Percentiles rank a stretch among this genome's conserved stretches.
Conservation (phyloP, 2,113 vertebrate genomes). For the Pseudorhombus dupliciocellatus region DNA sequence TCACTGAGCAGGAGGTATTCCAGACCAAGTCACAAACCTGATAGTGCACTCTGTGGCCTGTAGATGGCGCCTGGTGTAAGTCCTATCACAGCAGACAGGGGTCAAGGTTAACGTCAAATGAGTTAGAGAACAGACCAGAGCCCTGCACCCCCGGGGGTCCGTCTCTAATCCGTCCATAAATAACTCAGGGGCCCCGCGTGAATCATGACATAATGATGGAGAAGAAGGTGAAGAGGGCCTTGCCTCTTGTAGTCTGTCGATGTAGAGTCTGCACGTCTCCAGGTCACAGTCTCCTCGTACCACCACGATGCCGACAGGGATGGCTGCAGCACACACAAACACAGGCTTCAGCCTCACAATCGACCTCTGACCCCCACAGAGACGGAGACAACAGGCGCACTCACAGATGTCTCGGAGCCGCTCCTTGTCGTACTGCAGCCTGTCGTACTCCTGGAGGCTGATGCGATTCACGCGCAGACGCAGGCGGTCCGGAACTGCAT, state of each 20-base stretch:
- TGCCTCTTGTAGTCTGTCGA: conserved; percentile 95
- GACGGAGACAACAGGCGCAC: neutral
- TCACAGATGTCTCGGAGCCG: conserved; percentile 95
- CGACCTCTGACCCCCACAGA: neutral
- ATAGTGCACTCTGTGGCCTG: conserved; percentile 92
- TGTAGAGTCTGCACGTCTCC: conserved; percentile 97
- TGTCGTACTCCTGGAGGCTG: conserved; percentile 94
- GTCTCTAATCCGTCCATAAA: too few species aligned
- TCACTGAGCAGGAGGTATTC: neutral
- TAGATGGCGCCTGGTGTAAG: conserved; percentile 80
- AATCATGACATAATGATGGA: conserved; percentile 46
- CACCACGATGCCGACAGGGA: conserved; percentile 95
- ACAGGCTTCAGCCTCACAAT: too few species aligned
- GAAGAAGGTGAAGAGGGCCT: conserved; percentile 46
- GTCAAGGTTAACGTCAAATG: conserved; percentile 56
- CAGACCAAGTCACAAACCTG: conserved; percentile 82
- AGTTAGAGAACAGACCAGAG: conserved; percentile 13
- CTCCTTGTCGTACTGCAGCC: conserved; percentile 94
- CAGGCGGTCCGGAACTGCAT: conserved; percentile 93
- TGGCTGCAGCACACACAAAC: conserved; percentile 76
- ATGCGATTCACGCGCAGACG: conserved; percentile 95
- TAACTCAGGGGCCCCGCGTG: neutral
- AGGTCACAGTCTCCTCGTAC: conserved; percentile 96
- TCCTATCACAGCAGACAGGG: conserved; percentile 76
- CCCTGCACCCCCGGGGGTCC: too few species aligned